Base-by-base conservation (phyloP, 2,113 vertebrate species). In the Zosterops pallidus region DNA sequence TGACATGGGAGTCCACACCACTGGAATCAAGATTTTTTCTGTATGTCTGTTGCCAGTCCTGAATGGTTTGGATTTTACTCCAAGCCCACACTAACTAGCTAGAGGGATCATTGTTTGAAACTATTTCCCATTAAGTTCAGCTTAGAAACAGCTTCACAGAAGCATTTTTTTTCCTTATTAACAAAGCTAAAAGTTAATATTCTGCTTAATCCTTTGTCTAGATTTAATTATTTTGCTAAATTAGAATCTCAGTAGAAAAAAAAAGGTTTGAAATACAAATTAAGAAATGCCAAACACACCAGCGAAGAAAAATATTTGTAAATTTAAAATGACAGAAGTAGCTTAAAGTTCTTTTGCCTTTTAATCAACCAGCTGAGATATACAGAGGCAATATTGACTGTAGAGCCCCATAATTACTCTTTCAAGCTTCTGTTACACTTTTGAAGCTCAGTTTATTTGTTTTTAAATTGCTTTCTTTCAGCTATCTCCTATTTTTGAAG, bases 391-490 rank as follows among this genome's bases (percentile, higher is more conserved):
- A 71, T 95, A 92, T 57, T 65, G 65, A 82, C 46, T 83, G 37
- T 33, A 89, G 31, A 92, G 39, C 5, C n/a, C 37, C 28, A 42
- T 71, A 91, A 87, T 95, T 83, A 87, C 33, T 42, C 49, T 77
- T 92, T 87, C 50, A 86, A 74, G 20, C 17, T 89, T 44, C 63
- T 90, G 44, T 55, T 53, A 91, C 49, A 69, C 18, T 69, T 94
- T 75, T 17, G 68, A 46, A 91, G 46, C 69, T 91, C 20, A 42
- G 31, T 86, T 92, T 94, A 75, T 89, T 95, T 94, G 62, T 87
- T 85, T 94, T 82, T 56, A 91, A 92, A 86, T 86, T 77, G 23
- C 86, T 79, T 96, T 75, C 52, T 94, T 89, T 87, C 67, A 57
- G 20, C 50, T 76, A 56, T 72, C 74, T 84, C 53, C 39, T 89